Percentiles rank a stretch among this genome's conserved stretches.
Evolutionary conservation across 1,140 invertebrate genomes (phyloP).

Genomic region (Scylla paramamosain): DNA sequence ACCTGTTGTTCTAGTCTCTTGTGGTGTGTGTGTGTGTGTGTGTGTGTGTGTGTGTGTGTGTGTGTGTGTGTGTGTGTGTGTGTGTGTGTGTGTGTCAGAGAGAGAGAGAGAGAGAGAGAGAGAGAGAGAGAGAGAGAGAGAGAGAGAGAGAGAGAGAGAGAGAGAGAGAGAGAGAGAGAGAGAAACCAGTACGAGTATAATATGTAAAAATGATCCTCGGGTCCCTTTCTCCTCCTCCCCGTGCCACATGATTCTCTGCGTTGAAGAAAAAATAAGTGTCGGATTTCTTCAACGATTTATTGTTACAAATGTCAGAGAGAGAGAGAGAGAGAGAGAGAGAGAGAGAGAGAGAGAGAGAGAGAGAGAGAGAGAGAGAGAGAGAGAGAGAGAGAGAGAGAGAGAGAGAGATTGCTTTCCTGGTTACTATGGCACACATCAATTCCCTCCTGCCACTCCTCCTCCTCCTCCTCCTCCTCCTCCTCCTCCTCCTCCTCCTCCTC

Average conservation of each 20-base stretch:
- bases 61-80: neutral
- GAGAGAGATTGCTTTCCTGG: too few species aligned
- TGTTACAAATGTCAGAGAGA: neutral
- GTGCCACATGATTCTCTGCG: too few species aligned
- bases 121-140: neutral
- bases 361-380: conserved; percentile 45
- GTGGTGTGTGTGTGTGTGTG: neutral
- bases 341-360: conserved; percentile 46
- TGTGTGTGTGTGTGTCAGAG: neutral
- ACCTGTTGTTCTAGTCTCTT: neutral
- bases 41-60: neutral
- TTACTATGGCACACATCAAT: too few species aligned
- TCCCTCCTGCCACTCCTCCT: too few species aligned
- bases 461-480: too few species aligned
- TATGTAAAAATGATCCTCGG: neutral
- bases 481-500: too few species aligned
- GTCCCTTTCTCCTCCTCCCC: neutral
- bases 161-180: conserved; percentile 25
- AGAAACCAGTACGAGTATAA: neutral
- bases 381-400: neutral
- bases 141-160: neutral
- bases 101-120: neutral
- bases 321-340: neutral
- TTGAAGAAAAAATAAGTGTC: neutral
- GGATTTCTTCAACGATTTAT: neutral